Conservation (phyloP, 2,113 vertebrate genomes). For the Bubo bubo region DNA sequence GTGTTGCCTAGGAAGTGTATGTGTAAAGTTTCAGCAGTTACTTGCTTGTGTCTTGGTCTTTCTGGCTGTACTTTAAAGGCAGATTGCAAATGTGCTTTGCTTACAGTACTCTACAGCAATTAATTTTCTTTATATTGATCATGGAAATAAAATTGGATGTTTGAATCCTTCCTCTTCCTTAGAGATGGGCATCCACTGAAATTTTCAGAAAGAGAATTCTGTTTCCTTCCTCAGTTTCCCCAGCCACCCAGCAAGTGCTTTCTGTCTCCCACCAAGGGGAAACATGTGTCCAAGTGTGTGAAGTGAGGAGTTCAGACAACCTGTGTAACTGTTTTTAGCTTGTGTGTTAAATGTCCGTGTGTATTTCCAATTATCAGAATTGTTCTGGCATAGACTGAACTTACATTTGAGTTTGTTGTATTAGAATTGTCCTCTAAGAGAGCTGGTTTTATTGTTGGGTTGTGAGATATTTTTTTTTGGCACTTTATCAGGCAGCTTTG, state of each 20-base stretch:
- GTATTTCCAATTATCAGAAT: background rate
- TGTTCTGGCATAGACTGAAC: conserved; percentile 4
- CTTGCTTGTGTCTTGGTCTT: background rate
- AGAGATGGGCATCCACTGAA: background rate
- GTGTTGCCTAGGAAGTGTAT: background rate
- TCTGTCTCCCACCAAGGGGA: background rate
- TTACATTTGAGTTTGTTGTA: background rate
- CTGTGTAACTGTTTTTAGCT: background rate
- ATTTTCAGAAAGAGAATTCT: background rate
- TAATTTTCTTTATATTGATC: background rate
- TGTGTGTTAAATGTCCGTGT: background rate
- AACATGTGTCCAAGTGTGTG: fast-evolving
- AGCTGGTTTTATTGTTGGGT: background rate
- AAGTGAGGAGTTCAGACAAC: background rate
- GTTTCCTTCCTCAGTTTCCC: background rate
- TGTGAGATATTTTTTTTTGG: background rate
- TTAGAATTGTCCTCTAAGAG: conserved; percentile 3
- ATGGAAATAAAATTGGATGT: background rate
- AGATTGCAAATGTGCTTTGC: background rate
- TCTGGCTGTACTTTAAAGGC: background rate
- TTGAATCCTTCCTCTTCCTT: background rate
- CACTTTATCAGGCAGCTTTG: conserved; percentile 1
- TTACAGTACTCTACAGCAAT: background rate
- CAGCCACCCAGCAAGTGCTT: background rate
- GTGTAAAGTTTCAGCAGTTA: fast-evolving